Evolutionary conservation across 2,113 vertebrate species (phyloP).

Genomic region (Neotragus moschatus): DNA sequence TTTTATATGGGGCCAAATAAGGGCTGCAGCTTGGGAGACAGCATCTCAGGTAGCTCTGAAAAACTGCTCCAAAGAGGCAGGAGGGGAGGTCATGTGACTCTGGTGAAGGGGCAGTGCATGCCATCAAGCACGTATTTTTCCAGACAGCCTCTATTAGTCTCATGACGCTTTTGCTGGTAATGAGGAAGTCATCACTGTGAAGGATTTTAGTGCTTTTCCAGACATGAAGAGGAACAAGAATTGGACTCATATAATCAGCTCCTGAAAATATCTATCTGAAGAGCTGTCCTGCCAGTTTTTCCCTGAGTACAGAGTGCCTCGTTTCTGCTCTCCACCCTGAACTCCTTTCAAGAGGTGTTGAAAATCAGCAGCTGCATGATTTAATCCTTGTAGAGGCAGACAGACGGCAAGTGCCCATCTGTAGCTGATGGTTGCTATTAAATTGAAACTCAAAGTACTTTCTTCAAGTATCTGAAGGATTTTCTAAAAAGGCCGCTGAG

Average conservation of each 20-base stretch:
- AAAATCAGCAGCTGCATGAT: not conserved
- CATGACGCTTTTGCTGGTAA: not conserved
- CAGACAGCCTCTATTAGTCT: not conserved
- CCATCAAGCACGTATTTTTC: not conserved
- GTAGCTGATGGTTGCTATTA: not conserved
- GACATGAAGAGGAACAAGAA: not conserved
- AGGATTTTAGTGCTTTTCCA: not conserved
- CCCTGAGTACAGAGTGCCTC: not conserved
- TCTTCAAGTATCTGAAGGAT: not conserved
- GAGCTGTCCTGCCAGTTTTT: not conserved
- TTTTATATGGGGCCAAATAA: not conserved
- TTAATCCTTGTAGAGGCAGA: not conserved
- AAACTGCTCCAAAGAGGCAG: not conserved
- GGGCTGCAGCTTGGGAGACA: not conserved
- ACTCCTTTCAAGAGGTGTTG: not conserved
- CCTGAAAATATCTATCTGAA: not conserved
- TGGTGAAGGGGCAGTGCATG: not conserved
- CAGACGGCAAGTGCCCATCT: not conserved
- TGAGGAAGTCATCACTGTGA: not conserved
- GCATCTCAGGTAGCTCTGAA: not conserved
- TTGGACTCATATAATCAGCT: not conserved
- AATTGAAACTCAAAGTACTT: not conserved
- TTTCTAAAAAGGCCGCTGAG: slow-evolving; percentile 14
- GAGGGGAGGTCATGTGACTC: not conserved
- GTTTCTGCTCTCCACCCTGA: not conserved